Base-by-base conservation (phyloP, 2,797 vertebrate genomes). In the Lepus oiostolus region DNA sequence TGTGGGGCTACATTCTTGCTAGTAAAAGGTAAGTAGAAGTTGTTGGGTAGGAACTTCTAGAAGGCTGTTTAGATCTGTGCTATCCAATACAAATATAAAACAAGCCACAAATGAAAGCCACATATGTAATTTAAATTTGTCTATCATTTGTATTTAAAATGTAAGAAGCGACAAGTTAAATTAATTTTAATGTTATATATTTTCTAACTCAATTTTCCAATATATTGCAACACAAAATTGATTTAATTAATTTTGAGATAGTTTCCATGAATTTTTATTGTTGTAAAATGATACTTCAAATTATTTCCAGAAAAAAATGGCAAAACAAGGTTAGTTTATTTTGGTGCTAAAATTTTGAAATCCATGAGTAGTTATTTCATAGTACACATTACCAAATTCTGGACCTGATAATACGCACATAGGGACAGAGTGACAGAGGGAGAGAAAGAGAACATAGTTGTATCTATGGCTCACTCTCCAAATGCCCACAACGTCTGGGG, bases 171-270 rank as follows among this genome's bases (percentile, higher is more conserved):
- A 75, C 30, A 89, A 19, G 35, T 83, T 67, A 88, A 52, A 60
- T 65, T 82, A 67, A 74, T 52, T 77, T 91, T 54, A 89, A 60
- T 26, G 65, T n/a, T 79, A 74, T 70, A 75, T 5, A 72, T 83
- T 75, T 52, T 50, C 9, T 74, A 74, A 70, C 7, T 4, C 10
- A 68, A 7, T 50, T 76, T 65, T 80, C 19, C 47, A 80, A 85
- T 68, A 85, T 74, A 62, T 74, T 74, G 68, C 35, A 85, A 85
- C 24, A 68, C 6, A 88, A 94, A 92, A 77, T 77, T 38, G 72
- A 32, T 47, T 54, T 62, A 79, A 75, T 14, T 42, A 67, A 87
- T 76, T 35, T 63, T 71, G 8, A 80, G 67, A 92, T 81, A 47
- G 42, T 47, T 47, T 47, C 42, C 42, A 47, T 47, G 42, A 47